These are phyloP conservation scores for Sebastes steindachneri DNA, from an alignment of 2,797 vertebrate species.

Conservation along the genomic window DNA sequence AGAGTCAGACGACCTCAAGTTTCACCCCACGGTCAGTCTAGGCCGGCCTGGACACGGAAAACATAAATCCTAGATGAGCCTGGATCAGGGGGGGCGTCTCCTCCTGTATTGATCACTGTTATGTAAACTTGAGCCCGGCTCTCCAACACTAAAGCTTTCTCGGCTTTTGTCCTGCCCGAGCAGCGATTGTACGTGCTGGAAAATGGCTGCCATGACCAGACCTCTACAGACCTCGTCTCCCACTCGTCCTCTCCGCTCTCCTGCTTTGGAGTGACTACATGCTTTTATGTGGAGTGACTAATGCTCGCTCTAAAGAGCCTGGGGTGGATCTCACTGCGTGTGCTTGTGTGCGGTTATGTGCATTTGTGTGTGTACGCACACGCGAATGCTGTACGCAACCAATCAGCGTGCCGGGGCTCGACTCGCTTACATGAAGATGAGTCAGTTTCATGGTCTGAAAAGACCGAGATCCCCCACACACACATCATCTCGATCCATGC, in stretches of 20 bases:
- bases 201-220: conserved; percentile 76
- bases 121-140: conserved; percentile 48
- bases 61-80: conserved; percentile 44
- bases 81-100: conserved; percentile 53
- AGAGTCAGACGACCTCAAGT: conserved; percentile 53
- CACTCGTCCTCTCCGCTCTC: conserved; percentile 69
- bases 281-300: conserved; percentile 82
- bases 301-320: conserved; percentile 72
- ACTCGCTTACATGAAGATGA: conserved; percentile 72
- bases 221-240: conserved; percentile 69
- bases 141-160: conserved; percentile 24
- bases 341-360: conserved; percentile 15
- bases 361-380: conserved; percentile 9
- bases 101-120: conserved; percentile 62
- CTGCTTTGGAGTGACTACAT: conserved; percentile 69
- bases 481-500: conserved; percentile 54
- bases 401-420: conserved; percentile 55
- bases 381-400: conserved; percentile 35
- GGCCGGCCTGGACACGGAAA: conserved; percentile 38
- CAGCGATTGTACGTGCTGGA: conserved; percentile 43
- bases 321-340: conserved; percentile 62
- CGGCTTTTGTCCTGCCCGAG: conserved; percentile 28
- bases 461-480: conserved; percentile 48
- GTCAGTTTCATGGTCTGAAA: conserved; percentile 70
- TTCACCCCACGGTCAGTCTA: conserved; percentile 49